phyloP scores from a whole-genome alignment of 2,113 vertebrate species.

The Cyprinodon brontotheroides region DNA sequence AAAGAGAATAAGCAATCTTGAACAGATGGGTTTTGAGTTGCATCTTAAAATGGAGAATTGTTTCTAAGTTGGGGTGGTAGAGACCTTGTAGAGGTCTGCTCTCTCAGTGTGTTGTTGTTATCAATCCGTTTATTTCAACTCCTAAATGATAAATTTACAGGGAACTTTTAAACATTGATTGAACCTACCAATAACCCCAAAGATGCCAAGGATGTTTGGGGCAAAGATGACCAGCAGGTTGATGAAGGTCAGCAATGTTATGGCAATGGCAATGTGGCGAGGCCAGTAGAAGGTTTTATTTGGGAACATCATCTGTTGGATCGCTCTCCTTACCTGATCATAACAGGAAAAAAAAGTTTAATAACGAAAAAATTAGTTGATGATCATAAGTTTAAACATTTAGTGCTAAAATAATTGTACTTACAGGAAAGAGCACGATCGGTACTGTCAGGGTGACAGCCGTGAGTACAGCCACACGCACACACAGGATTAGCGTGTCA shows the following conservation, averaged over 20 bases:
- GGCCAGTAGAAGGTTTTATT: slow-evolving; percentile 95
- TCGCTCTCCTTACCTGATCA: slow-evolving; percentile 90
- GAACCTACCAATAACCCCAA: slow-evolving; percentile 92
- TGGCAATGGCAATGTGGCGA: slow-evolving; percentile 86
- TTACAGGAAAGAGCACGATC: slow-evolving; percentile 97
- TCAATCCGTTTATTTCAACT: neutral
- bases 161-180: too few relatives aligned
- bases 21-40: too few relatives aligned
- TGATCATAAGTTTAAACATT: neutral
- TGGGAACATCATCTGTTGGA: slow-evolving; percentile 95
- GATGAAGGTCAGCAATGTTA: slow-evolving; percentile 87
- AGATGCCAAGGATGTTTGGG: slow-evolving; percentile 96
- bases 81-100: too few relatives aligned
- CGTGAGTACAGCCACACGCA: slow-evolving; percentile 93
- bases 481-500: slow-evolving; percentile 92
- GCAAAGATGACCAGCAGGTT: slow-evolving; percentile 97
- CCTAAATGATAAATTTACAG: neutral
- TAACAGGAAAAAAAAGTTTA: neutral
- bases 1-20: too few relatives aligned
- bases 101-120: neutral
- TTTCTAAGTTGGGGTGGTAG: too few relatives aligned
- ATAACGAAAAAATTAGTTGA: neutral
- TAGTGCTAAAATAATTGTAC: slow-evolving; percentile 40
- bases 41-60: too few relatives aligned
- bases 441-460: slow-evolving; percentile 97